Percentiles rank a stretch among this genome's conserved stretches.
Evolutionary conservation across 1,140 invertebrate species (phyloP).

Genomic region (Drosophila repletoides): DNA sequence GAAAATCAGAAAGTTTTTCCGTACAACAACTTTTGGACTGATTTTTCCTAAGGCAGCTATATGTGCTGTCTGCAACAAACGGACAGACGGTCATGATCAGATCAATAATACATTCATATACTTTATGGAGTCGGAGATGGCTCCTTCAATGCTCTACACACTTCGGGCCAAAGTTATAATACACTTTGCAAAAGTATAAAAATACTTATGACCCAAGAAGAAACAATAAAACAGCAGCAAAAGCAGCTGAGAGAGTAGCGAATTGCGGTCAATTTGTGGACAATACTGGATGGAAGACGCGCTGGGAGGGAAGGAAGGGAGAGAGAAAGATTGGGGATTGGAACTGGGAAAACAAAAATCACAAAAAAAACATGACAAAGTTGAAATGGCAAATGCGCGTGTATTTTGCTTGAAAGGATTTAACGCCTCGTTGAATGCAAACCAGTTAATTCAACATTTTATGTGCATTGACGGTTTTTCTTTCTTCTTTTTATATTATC

Average conservation of each 20-base stretch:
- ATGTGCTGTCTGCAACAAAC: too few species aligned
- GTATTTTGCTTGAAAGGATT: conserved; percentile 44
- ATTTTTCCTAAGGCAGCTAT: too few species aligned
- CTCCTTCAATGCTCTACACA: too few species aligned
- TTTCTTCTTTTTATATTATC: background rate
- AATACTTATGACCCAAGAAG: conserved; percentile 21
- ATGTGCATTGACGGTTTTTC: conserved; percentile 40
- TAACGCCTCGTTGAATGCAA: conserved; percentile 68
- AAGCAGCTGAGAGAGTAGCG: conserved; percentile 25
- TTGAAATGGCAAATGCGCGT: conserved; percentile 21
- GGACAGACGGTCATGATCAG: too few species aligned
- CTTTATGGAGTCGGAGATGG: too few species aligned
- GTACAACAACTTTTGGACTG: too few species aligned
- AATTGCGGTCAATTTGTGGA: conserved; percentile 44
- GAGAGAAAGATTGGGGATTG: conserved; percentile 5
- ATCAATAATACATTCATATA: too few species aligned
- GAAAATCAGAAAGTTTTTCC: too few species aligned
- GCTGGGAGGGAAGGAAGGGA: background rate
- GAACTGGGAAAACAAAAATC: conserved; percentile 25
- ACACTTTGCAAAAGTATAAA: too few species aligned
- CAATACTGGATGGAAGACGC: conserved; percentile 17
- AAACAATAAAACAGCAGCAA: conserved; percentile 36
- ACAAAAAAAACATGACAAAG: conserved; percentile 35
- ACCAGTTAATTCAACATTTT: conserved; percentile 64
- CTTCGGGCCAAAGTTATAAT: too few species aligned